A percentile compares a stretch with the other conserved stretches of the same genome.
Evolutionary conservation across 2,797 vertebrate genomes (phyloP).

Genomic region (Bovichtus diacanthus): DNA sequence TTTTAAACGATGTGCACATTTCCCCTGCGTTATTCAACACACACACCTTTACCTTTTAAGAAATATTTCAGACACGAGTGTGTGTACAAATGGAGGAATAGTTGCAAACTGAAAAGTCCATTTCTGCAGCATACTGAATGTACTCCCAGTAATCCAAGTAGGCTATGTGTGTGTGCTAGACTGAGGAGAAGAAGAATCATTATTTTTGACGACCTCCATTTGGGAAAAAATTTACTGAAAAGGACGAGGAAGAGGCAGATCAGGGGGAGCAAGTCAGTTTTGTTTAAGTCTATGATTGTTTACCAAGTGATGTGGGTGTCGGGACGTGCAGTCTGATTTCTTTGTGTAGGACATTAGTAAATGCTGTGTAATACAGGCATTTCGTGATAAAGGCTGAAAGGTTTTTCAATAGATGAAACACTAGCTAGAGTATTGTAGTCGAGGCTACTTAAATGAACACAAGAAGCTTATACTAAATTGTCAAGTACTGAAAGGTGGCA

Average conservation of each 20-base stretch:
- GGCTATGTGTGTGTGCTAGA: background rate
- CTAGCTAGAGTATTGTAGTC: background rate
- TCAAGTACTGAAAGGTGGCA: background rate
- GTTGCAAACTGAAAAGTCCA: background rate
- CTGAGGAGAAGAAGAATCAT: background rate
- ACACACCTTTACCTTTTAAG: background rate
- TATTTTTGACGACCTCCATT: constrained; percentile 43
- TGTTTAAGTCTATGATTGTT: constrained; percentile 25
- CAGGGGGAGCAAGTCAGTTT: background rate
- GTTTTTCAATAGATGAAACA: too few relatives aligned
- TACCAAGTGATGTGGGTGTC: background rate
- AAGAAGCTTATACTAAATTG: background rate
- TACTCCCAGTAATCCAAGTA: background rate
- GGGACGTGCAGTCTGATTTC: background rate
- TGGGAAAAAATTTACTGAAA: constrained; percentile 43
- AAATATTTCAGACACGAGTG: background rate
- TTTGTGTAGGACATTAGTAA: background rate
- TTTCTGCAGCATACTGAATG: background rate
- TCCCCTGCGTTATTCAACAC: background rate
- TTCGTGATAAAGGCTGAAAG: background rate
- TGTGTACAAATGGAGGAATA: background rate
- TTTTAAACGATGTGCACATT: constrained; percentile 18
- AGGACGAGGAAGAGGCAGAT: constrained; percentile 42
- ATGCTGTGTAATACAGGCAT: background rate
- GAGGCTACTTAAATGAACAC: background rate